Conservation (phyloP, 2,797 vertebrate genomes). For the Mormyrops boulengeri region DNA sequence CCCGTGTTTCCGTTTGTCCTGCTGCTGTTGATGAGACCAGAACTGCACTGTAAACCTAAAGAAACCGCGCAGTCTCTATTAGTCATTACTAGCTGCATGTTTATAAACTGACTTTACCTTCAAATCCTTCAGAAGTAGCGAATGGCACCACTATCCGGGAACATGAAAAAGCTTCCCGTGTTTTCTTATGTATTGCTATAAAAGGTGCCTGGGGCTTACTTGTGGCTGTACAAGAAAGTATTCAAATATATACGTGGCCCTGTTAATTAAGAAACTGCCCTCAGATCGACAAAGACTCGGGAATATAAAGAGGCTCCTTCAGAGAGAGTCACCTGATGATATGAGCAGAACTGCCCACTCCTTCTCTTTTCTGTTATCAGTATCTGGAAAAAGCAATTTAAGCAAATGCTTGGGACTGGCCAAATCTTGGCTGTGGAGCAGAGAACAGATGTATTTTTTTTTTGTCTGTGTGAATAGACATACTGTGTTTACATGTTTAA, state of each 20-base stretch:
- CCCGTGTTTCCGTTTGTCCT: background rate
- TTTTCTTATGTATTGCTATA: background rate
- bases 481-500: constrained; percentile 1
- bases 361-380: constrained; percentile 31
- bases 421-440: background rate
- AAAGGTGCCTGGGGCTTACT: background rate
- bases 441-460: background rate
- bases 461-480: constrained; percentile 1
- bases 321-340: background rate
- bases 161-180: constrained; percentile 1
- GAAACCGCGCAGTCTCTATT: background rate
- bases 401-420: background rate
- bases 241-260: background rate
- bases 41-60: background rate
- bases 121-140: background rate
- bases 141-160: background rate
- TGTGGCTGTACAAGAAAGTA: background rate
- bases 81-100: background rate
- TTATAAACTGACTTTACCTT: background rate
- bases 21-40: background rate
- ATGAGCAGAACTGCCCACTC: constrained; percentile 19
- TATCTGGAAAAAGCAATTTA: background rate
- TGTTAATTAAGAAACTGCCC: background rate
- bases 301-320: background rate
- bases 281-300: background rate